These are phyloP conservation scores for Lethenteron reissneri DNA, from an alignment of 2,113 vertebrate genomes.

Conservation along the genomic window DNA sequence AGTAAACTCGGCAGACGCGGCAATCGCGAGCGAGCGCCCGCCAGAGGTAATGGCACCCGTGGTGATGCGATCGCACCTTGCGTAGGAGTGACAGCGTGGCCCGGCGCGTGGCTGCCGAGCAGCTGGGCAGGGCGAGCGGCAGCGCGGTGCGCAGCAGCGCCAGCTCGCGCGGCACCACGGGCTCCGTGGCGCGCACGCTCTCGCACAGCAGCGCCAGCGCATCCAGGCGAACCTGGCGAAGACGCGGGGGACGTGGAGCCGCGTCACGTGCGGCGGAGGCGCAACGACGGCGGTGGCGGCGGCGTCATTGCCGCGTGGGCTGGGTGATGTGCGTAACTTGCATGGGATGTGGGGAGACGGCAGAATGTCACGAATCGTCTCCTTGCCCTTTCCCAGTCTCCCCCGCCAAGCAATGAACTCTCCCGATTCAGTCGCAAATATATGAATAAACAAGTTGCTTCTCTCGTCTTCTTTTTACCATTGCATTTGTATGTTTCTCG, in stretches of 20 bases:
- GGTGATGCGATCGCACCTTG: constrained; percentile 33
- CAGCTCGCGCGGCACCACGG: constrained; percentile 46
- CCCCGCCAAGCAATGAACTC: no score
- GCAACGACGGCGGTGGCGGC: no score
- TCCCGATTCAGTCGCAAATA: no score
- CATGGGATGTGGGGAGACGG: neutral
- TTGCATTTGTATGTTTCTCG: no score
- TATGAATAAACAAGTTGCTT: no score
- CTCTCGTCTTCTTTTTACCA: no score
- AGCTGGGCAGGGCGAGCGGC: constrained; percentile 50
- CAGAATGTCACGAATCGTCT: neutral
- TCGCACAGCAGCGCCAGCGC: constrained; percentile 77
- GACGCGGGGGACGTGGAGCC: neutral
- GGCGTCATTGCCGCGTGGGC: neutral
- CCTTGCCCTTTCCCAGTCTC: neutral
- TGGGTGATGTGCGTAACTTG: neutral
- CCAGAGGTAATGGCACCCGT: neutral
- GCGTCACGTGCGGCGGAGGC: no score
- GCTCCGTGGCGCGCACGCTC: constrained; percentile 65
- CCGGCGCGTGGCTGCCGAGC: constrained; percentile 55
- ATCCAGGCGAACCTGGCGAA: constrained; percentile 57
- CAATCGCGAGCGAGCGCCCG: neutral
- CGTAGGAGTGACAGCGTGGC: constrained; percentile 55
- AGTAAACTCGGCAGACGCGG: neutral
- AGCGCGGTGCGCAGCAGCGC: constrained; percentile 48